Percentiles rank a stretch among this genome's conserved stretches.
Conservation (phyloP, 2,113 vertebrate genomes). For the Upupa epops region DNA sequence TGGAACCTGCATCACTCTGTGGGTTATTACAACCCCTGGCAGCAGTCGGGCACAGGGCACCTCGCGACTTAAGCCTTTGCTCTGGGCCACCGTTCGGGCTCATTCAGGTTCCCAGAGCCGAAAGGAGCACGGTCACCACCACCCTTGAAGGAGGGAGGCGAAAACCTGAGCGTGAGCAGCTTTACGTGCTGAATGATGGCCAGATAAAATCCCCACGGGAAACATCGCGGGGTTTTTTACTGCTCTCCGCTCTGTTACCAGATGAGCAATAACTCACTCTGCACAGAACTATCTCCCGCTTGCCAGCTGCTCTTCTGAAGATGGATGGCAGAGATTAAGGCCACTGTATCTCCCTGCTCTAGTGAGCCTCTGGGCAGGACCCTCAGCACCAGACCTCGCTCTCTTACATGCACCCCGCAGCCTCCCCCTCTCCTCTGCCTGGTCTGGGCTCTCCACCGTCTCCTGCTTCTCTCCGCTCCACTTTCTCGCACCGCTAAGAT, state of each 20-base stretch:
- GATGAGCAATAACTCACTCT: constrained; percentile 65
- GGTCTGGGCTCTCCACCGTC: background rate
- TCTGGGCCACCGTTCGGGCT: background rate
- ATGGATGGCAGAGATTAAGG: constrained; percentile 56
- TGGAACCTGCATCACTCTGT: background rate
- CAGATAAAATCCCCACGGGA: constrained; percentile 37
- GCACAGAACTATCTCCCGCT: constrained; percentile 46
- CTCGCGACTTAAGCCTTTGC: background rate
- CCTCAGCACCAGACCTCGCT: background rate
- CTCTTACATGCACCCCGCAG: background rate
- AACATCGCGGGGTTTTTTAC: background rate
- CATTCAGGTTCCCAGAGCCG: background rate
- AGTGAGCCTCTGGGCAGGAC: constrained; percentile 35
- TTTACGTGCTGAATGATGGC: constrained; percentile 46
- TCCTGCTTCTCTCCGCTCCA: background rate
- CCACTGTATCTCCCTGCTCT: constrained; percentile 18
- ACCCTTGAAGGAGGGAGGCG: background rate
- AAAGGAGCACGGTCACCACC: background rate
- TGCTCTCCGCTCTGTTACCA: constrained; percentile 33
- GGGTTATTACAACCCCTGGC: background rate
- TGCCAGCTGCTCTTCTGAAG: constrained; percentile 63
- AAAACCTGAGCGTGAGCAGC: background rate
- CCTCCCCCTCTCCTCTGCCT: background rate
- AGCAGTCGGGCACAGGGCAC: background rate
- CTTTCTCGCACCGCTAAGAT: background rate